Percentiles rank a stretch among this genome's conserved stretches.
Evolutionary conservation across 2,888 invertebrate genomes (phyloP).

Genomic region (Hypena proboscidalis): DNA sequence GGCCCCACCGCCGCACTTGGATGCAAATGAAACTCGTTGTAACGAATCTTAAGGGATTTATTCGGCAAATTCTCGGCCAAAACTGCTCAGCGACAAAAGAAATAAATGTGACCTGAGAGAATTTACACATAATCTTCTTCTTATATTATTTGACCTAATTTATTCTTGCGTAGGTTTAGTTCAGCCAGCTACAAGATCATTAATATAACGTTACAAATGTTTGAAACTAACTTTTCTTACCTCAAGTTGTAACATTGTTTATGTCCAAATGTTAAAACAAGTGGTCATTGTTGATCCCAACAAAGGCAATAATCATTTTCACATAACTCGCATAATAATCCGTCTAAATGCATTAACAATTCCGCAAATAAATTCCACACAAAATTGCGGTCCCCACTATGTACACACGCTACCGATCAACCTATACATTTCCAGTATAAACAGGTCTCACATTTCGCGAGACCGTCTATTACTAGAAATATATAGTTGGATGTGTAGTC

Average conservation of each 20-base stretch:
- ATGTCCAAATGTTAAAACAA: no score
- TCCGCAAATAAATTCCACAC: slow-evolving; percentile 1
- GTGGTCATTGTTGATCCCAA: not conserved
- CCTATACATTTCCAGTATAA: no score
- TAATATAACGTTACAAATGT: no score
- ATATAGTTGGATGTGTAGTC: no score
- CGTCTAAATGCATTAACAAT: slow-evolving; percentile 4
- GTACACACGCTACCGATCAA: not conserved
- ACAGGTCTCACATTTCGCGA: no score
- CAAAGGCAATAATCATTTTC: not conserved
- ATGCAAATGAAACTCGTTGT: slow-evolving; percentile 83
- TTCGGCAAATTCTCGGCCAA: slow-evolving; percentile 69
- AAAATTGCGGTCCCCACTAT: slow-evolving; percentile 1
- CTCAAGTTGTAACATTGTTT: no score
- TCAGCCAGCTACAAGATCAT: no score
- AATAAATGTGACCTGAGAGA: slow-evolving; percentile 65
- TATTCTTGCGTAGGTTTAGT: no score
- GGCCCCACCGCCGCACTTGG: slow-evolving; percentile 56
- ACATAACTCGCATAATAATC: not conserved
- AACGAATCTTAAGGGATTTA: slow-evolving; percentile 80
- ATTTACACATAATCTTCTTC: slow-evolving; percentile 50
- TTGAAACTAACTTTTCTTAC: not conserved
- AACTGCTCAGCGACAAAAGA: slow-evolving; percentile 62
- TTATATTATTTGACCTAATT: slow-evolving; percentile 16
- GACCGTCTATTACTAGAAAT: no score